These are phyloP conservation scores for Hemitrygon akajei DNA, from an alignment of 2,797 vertebrate genomes.

Conservation along the genomic window DNA sequence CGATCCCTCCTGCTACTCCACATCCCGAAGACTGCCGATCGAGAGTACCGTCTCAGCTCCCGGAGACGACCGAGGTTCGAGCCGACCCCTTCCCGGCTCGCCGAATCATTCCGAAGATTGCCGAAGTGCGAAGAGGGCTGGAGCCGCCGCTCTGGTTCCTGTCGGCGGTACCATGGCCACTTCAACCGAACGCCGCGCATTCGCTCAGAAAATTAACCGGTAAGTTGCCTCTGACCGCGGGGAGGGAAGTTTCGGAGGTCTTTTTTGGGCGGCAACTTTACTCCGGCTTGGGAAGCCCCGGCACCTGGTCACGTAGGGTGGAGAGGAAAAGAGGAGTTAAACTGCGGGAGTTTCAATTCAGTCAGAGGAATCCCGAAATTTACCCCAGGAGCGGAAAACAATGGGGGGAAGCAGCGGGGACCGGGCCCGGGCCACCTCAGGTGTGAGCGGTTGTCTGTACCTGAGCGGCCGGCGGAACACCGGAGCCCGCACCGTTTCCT, in stretches of 20 bases:
- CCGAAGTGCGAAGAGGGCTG: not conserved
- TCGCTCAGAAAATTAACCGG: slow-evolving; percentile 87
- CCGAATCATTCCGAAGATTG: not conserved
- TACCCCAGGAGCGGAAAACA: slow-evolving; percentile 6
- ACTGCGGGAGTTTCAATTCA: not conserved
- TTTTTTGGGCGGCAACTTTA: slow-evolving; percentile 2
- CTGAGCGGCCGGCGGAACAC: not conserved
- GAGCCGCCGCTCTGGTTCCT: not conserved
- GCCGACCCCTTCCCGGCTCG: not conserved
- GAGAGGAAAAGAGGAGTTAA: not conserved
- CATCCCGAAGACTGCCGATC: not conserved
- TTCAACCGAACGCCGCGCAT: slow-evolving; percentile 76
- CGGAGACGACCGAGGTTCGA: not conserved
- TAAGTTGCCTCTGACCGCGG: slow-evolving; percentile 48
- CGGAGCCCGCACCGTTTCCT: not conserved
- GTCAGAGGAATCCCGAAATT: not conserved
- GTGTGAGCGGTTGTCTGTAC: not conserved
- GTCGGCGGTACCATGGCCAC: slow-evolving; percentile 58
- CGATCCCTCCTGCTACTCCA: not conserved
- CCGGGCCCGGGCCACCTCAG: not conserved
- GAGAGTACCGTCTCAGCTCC: not conserved
- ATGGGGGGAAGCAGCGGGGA: not conserved
- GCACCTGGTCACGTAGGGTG: not conserved
- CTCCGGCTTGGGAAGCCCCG: too few species aligned
- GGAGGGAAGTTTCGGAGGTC: not conserved